A percentile compares a stretch with the other conserved stretches of the same genome.
These are phyloP conservation scores for Apostichopus leukothele DNA, from an alignment of 53 echinoderm and acorn worm species.

Conservation along the genomic window DNA sequence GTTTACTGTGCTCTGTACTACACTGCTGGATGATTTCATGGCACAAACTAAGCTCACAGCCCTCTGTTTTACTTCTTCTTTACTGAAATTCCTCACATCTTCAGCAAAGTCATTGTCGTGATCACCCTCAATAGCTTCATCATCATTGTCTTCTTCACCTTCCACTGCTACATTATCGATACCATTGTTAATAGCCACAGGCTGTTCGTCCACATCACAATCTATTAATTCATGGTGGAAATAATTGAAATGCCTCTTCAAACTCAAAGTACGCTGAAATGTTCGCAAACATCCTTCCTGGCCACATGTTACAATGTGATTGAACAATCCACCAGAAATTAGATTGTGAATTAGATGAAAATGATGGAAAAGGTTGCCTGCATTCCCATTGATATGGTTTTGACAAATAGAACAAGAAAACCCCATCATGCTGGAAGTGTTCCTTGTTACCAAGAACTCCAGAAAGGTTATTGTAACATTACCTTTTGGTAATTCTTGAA, in stretches of 20 bases:
- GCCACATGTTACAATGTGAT: conserved; percentile 17
- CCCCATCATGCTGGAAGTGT: too few species aligned
- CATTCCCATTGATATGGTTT: too few species aligned
- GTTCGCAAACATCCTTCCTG: conserved; percentile 37
- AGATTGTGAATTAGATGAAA: conserved; percentile 11
- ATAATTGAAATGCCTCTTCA: conserved; percentile 19
- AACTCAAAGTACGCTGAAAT: conserved; percentile 28
- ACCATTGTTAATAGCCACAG: neutral
- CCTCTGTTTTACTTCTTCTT: neutral
- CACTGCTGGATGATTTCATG: conserved; percentile 32
- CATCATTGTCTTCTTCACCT: neutral
- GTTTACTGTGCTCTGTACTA: conserved; percentile 31
- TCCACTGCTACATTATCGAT: neutral
- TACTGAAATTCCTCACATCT: neutral
- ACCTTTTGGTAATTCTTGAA: too few species aligned
- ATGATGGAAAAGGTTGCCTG: neutral
- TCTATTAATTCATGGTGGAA: too few species aligned
- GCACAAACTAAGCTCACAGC: conserved; percentile 35
- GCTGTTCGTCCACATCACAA: too few species aligned
- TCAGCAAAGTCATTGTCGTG: neutral
- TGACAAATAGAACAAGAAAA: too few species aligned
- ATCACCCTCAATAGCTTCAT: neutral
- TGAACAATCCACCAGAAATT: conserved; percentile 24
- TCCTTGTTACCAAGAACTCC: too few species aligned
- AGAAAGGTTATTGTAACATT: too few species aligned